Conservation (phyloP, 2,113 vertebrate genomes). For the Albula glossodonta region DNA sequence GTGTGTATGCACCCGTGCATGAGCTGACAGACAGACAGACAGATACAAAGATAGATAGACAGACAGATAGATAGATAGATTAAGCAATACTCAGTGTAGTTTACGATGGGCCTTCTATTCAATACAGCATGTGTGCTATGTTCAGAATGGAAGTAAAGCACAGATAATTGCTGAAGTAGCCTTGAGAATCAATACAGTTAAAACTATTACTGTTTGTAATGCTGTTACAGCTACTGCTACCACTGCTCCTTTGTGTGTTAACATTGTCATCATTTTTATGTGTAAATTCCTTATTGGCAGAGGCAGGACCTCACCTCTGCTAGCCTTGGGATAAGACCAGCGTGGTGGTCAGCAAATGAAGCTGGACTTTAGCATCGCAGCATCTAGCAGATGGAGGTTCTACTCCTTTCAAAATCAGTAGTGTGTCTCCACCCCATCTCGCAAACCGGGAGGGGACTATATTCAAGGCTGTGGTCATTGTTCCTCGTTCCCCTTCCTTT, state of each 20-base stretch:
- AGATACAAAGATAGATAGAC: too few relatives aligned
- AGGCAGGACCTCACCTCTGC: too few relatives aligned
- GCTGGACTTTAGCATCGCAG: background rate
- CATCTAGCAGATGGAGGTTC: background rate
- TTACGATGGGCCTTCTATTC: background rate
- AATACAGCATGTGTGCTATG: background rate
- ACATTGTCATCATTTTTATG: background rate
- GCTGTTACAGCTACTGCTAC: background rate
- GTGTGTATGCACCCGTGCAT: constrained; percentile 28
- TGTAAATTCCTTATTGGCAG: background rate
- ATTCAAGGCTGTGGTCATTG: background rate
- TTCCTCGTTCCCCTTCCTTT: background rate
- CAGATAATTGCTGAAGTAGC: background rate
- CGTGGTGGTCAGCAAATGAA: background rate
- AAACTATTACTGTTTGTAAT: background rate
- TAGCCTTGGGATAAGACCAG: background rate
- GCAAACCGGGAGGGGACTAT: background rate
- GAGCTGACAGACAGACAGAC: background rate
- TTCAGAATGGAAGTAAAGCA: background rate
- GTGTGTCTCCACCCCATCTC: background rate
- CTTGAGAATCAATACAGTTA: background rate
- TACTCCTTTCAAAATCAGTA: background rate
- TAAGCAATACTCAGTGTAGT: background rate
- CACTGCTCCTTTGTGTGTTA: background rate
- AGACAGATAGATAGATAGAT: too few relatives aligned